Conservation (phyloP, 1,140 invertebrate species). For the Paralvinella palmiformis region DNA sequence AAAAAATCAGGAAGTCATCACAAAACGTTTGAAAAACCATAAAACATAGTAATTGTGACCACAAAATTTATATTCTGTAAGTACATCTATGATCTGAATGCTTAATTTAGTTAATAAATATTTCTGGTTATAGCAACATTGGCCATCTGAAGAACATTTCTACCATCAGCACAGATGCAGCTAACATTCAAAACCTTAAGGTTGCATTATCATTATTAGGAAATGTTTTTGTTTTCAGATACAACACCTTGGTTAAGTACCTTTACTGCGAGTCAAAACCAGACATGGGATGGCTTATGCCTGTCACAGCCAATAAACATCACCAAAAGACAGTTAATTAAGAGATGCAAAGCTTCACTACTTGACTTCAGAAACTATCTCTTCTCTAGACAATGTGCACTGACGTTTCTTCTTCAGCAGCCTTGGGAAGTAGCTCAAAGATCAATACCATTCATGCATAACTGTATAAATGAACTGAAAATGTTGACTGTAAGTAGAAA, state of each 20-base stretch:
- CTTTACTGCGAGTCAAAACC: constrained; percentile 66
- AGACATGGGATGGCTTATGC: constrained; percentile 75
- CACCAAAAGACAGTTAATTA: constrained; percentile 63
- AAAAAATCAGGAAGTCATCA: no score
- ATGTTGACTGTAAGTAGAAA: constrained; percentile 42
- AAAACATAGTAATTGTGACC: no score
- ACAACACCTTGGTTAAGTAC: constrained; percentile 67
- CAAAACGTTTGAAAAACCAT: no score
- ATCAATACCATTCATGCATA: constrained; percentile 78
- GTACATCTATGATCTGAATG: no score
- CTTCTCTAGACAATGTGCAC: constrained; percentile 84
- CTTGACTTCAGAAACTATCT: constrained; percentile 91
- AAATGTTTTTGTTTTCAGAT: no score
- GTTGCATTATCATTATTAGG: constrained; percentile 5
- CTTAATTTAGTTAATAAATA: no score
- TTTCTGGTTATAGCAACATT: no score
- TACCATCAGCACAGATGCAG: background rate
- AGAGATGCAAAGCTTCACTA: constrained; percentile 63
- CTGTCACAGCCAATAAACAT: constrained; percentile 63
- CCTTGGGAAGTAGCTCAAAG: constrained; percentile 79
- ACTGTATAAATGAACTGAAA: constrained; percentile 68
- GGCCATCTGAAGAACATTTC: background rate
- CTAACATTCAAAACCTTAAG: background rate
- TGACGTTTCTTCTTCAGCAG: constrained; percentile 70
- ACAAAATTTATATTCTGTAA: no score